Evolutionary conservation across 2,113 vertebrate genomes (phyloP).

Genomic region (Oreochromis tanganicae): DNA sequence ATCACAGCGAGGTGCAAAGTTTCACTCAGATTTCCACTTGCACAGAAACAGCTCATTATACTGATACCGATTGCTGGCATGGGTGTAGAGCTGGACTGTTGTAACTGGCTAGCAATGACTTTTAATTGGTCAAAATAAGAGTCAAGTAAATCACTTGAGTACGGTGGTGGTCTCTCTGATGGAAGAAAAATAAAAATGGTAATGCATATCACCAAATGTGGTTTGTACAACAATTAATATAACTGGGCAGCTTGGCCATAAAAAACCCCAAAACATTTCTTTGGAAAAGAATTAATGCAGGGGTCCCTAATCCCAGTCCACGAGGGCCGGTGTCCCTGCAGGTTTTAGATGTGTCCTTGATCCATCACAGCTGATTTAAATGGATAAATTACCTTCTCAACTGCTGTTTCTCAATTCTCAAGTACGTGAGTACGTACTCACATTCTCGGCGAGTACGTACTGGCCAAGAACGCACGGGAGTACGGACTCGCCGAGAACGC

Average conservation of each 20-base stretch:
- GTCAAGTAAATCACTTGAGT: not conserved
- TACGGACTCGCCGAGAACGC: too few relatives aligned
- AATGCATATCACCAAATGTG: not conserved
- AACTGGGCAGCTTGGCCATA: not conserved
- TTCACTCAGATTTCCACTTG: not conserved
- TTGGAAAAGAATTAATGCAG: not conserved
- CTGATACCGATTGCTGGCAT: not conserved
- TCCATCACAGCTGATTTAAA: too few relatives aligned
- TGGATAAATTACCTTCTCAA: too few relatives aligned
- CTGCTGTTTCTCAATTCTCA: too few relatives aligned
- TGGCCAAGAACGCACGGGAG: too few relatives aligned
- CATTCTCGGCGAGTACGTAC: too few relatives aligned
- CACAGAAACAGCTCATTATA: not conserved
- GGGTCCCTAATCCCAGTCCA: too few relatives aligned
- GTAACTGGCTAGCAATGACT: not conserved
- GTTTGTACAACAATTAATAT: not conserved
- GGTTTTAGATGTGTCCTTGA: too few relatives aligned
- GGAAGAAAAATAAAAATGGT: not conserved
- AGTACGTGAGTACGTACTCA: too few relatives aligned
- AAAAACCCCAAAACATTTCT: not conserved
- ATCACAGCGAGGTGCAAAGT: not conserved
- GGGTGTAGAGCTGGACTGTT: not conserved
- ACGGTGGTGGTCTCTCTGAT: not conserved
- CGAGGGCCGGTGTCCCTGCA: too few relatives aligned
- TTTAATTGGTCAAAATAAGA: not conserved